Base-by-base conservation (phyloP, 2,888 invertebrate genomes). In the Drosophila picticornis region DNA sequence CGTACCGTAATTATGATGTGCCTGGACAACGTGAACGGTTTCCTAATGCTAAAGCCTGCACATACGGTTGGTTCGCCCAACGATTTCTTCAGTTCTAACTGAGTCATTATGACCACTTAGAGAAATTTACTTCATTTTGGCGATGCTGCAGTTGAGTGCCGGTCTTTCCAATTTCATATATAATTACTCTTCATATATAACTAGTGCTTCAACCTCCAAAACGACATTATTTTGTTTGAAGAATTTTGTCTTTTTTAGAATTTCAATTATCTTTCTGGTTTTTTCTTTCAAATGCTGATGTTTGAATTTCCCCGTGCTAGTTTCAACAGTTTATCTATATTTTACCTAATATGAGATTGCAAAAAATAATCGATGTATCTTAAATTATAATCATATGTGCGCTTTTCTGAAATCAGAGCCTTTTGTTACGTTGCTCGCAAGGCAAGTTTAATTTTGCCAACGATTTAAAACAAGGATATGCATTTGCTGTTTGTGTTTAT, bases 391-490 rank as follows among this genome's bases (percentile, higher is more conserved):
- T 4, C 22, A 22, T 13, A 13, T 43, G 11, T 0, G 1, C 11
- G 3, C 6, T 22, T 22, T 13, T 43, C n/a, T 43, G 13, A 6
- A 11, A 38, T 9, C 6, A 22, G 11, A 43, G n/a, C 6, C 7
- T 38, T 56, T 6, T 56, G 9, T n/a, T 19, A 13, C 1, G 22
- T 36, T 11, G 10, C 13, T 34, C 57, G 16, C 22, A 43, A 53
- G 27, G 46, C 46, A 66, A 51, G 63, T 50, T 60, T 40, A 19
- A 50, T 59, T 81, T 86, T 80, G 58, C 40, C 68, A 65, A 69
- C 70, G 63, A 71, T 76, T 81, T 77, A 69, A 46, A 52, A 52
- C 29, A 50, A 29, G 31, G 36, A 56, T 10, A 51, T 70, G 78
- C 81, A 72, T 66, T 72, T 77, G 81, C 40, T 52, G 19, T 46